Base-by-base conservation (phyloP, 2,888 invertebrate genomes). In the Eupsilia transversa region DNA sequence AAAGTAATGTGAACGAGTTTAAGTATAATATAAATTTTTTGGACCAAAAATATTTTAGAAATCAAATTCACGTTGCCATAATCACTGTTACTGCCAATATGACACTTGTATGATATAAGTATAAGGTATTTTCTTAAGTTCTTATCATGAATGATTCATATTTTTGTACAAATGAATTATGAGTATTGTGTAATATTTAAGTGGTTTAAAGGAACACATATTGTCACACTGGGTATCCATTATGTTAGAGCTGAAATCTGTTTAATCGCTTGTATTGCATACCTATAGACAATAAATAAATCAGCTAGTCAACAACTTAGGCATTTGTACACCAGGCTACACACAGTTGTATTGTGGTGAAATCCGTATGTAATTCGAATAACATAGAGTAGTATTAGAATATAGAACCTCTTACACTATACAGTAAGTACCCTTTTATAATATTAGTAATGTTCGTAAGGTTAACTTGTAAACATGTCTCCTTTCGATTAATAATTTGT, bases 31-130 rank as follows among this genome's bases (percentile, higher is more conserved):
- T 92, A 77, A 89, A 92, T 89, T 91, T 91, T 92, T 96, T 94
- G 96, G 96, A 96, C 96, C 96, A 96, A 96, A 96, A 96, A 96
- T 95, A 94, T 93, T 91, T 92, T 93, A 94, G 92, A 94, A 94
- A 92, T 92, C 94, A 95, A 95, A 95, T 96, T 96, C 95, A 94
- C 93, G 95, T 95, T 96, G 96, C 96, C 96, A 96, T 96, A 94
- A 93, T 93, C 93, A 93, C 91, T 91, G 89, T 93, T 93, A 96
- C 95, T 95, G 96, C 95, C 95, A 95, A 94, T 94, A 95, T 94
- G 95, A 95, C 95, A 95, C 94, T 94, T 93, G 92, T 91, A 87
- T 90, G 84, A 90, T 90, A 88, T 90, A 89, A 88, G 79, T 87
- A n/a, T n/a, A n/a, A 82, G 86, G 79, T 87, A 87, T 77, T 76